phyloP scores from a whole-genome alignment of 1,140 invertebrate species.

The Mercenaria mercenaria region DNA sequence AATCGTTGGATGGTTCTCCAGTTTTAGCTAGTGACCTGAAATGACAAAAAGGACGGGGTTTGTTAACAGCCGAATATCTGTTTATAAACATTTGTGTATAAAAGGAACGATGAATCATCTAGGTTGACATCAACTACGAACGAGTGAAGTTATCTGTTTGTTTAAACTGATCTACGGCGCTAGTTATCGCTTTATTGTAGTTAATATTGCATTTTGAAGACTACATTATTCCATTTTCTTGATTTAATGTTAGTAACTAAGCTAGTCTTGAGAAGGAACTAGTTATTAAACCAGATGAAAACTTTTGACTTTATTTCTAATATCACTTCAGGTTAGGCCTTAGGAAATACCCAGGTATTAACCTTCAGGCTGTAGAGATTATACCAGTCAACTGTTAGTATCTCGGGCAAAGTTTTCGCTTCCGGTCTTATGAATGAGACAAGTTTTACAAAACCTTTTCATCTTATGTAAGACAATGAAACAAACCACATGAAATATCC shows the following conservation, averaged over 20 bases:
- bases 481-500: too few relatives aligned
- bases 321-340: neutral
- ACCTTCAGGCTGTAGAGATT: neutral
- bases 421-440: too few relatives aligned
- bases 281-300: constrained; percentile 45
- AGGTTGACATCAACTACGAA: neutral
- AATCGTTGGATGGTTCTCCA: constrained; percentile 78
- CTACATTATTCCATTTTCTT: constrained; percentile 26
- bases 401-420: too few relatives aligned
- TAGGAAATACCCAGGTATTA: neutral
- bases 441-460: too few relatives aligned
- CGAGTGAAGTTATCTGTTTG: constrained; percentile 36
- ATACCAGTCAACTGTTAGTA: neutral
- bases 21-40: constrained; percentile 82
- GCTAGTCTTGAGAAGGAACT: neutral
- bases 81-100: neutral
- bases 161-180: constrained; percentile 7
- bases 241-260: constrained; percentile 57
- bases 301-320: constrained; percentile 48
- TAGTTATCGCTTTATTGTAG: constrained; percentile 38
- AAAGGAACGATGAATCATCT: neutral
- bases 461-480: too few relatives aligned
- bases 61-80: neutral
- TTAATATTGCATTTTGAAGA: constrained; percentile 61
- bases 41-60: constrained; percentile 32